phyloP scores from a whole-genome alignment of 2,888 invertebrate species.

The Acronicta psi region DNA sequence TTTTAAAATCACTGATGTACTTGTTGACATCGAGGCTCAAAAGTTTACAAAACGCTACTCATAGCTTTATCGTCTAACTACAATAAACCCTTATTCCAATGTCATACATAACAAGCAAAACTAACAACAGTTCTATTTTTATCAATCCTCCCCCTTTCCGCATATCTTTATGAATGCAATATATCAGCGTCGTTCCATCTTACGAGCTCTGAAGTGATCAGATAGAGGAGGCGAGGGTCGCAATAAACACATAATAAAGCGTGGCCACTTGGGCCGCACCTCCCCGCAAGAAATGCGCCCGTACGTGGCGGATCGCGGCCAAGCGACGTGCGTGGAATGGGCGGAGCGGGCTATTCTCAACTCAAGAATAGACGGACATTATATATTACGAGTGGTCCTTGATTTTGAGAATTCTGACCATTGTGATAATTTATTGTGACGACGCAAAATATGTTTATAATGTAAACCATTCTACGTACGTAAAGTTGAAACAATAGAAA shows the following conservation, averaged over 20 bases:
- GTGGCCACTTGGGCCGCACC: slow-evolving; percentile 55
- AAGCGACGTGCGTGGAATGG: slow-evolving; percentile 52
- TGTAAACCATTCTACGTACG: not conserved
- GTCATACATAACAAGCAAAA: slow-evolving; percentile 28
- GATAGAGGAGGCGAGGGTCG: slow-evolving; percentile 68
- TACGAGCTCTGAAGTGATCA: slow-evolving; percentile 68
- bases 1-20: too few species aligned
- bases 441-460: not conserved
- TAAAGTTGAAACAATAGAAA: not conserved
- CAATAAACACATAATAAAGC: slow-evolving; percentile 80
- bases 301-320: slow-evolving; percentile 49
- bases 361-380: slow-evolving; percentile 33
- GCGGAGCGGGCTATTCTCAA: slow-evolving; percentile 26
- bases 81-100: slow-evolving; percentile 16
- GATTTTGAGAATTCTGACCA: slow-evolving; percentile 18
- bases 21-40: not conserved
- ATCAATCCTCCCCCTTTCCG: slow-evolving; percentile 47
- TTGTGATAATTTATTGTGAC: slow-evolving; percentile 4
- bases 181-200: slow-evolving; percentile 61
- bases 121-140: slow-evolving; percentile 49
- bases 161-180: slow-evolving; percentile 57
- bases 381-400: slow-evolving; percentile 32
- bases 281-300: slow-evolving; percentile 57
- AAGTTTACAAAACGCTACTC: slow-evolving; percentile 2
- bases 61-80: slow-evolving; percentile 28